Percentiles rank a stretch among this genome's conserved stretches.
These are phyloP conservation scores for Stichodactyla helianthus DNA, from an alignment of 64 coral and sea anemone genomes.

Conservation along the genomic window DNA sequence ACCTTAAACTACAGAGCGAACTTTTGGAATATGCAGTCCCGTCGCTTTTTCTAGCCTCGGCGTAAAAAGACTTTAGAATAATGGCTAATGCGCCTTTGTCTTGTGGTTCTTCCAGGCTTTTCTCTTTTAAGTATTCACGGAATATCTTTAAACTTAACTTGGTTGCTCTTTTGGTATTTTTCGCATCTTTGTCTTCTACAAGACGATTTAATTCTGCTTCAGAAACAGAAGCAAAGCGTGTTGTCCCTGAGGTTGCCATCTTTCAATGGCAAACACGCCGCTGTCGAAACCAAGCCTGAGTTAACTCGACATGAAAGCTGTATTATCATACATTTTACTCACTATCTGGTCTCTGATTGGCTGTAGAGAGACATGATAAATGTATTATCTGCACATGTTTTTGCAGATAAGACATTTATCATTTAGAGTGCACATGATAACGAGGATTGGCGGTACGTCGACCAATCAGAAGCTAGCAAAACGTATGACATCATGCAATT, in stretches of 20 bases:
- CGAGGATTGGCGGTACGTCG: no score
- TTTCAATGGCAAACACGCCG: neutral
- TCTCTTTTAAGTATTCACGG: conserved; percentile 46
- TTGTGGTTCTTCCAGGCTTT: conserved; percentile 29
- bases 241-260: neutral
- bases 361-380: neutral
- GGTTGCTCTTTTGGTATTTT: conserved; percentile 44
- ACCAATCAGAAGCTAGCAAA: no score
- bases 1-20: conserved; percentile 28
- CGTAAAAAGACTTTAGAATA: conserved; percentile 47
- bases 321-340: no score
- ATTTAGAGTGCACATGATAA: no score
- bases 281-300: neutral
- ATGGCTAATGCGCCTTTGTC: conserved; percentile 23
- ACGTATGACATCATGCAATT: no score
- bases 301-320: neutral
- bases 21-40: conserved; percentile 44
- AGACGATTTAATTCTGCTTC: neutral
- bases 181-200: conserved; percentile 19
- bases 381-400: no score
- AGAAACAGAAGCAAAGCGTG: neutral
- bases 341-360: neutral
- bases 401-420: no score
- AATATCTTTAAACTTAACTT: conserved; percentile 33
- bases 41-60: conserved; percentile 47